These are phyloP conservation scores for Gallirallus australis DNA, from an alignment of 2,797 vertebrate genomes.

Conservation along the genomic window DNA sequence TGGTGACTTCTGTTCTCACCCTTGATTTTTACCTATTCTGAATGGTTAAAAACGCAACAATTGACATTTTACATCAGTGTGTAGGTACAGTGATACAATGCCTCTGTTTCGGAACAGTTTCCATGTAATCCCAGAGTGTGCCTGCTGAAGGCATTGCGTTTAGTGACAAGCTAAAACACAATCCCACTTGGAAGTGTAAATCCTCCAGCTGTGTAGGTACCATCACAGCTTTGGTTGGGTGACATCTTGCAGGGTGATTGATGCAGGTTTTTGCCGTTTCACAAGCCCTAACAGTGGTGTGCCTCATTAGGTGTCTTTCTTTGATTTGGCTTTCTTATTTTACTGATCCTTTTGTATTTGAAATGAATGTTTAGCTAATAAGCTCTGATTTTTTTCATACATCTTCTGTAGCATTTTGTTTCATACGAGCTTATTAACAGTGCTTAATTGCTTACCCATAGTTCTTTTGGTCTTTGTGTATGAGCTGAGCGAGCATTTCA, in stretches of 20 bases:
- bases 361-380: background rate
- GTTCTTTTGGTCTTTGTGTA: background rate
- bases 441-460: background rate
- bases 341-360: background rate
- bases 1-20: background rate
- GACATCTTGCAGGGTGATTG: background rate
- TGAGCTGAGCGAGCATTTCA: background rate
- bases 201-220: background rate
- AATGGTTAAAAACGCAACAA: background rate
- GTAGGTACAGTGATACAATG: background rate
- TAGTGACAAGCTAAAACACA: background rate
- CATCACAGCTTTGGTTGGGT: background rate
- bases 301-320: background rate
- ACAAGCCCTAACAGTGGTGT: background rate
- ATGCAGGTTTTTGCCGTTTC: background rate
- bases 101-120: background rate
- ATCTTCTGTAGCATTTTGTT: background rate
- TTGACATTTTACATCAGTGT: background rate
- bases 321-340: background rate
- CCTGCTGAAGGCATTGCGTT: background rate
- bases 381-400: background rate
- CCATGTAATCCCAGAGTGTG: background rate
- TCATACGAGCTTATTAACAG: constrained; percentile 7
- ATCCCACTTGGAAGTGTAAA: background rate
- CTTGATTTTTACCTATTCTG: background rate